Evolutionary conservation across 2,797 vertebrate genomes (phyloP).

Genomic region (Crypturellus tataupa): DNA sequence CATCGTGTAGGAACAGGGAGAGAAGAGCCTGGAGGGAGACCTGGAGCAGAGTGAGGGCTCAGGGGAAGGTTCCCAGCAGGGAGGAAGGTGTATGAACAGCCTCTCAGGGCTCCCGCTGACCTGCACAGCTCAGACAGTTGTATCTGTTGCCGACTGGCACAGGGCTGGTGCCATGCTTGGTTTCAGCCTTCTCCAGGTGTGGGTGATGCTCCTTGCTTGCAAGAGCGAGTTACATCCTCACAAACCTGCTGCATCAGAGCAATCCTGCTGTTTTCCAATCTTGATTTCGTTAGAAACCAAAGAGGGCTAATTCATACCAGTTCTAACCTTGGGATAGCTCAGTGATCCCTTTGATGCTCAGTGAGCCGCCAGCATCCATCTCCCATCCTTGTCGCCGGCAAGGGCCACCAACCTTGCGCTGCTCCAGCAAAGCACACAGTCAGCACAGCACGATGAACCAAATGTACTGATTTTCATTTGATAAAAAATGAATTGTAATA

Average conservation of each 20-base stretch:
- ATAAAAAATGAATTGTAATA: constrained; percentile 48
- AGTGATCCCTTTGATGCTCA: not conserved
- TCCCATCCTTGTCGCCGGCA: not conserved
- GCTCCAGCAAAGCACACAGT: constrained; percentile 6
- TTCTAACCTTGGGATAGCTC: not conserved
- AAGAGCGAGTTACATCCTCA: not conserved
- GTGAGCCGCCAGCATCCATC: not conserved
- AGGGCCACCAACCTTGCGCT: not conserved
- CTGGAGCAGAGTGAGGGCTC: not conserved
- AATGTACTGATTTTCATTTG: constrained; percentile 62
- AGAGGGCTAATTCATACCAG: not conserved
- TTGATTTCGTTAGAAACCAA: not conserved
- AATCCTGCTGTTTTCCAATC: not conserved
- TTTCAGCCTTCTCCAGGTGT: not conserved
- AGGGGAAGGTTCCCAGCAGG: not conserved
- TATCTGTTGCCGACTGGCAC: not conserved
- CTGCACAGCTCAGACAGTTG: not conserved
- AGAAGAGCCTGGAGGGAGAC: not conserved
- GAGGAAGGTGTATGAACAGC: not conserved
- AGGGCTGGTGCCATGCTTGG: not conserved
- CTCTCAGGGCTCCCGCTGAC: not conserved
- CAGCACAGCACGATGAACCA: constrained; percentile 53
- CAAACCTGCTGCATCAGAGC: not conserved
- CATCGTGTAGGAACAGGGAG: not conserved
- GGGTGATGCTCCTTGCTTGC: not conserved